phyloP scores from a whole-genome alignment of 2,113 vertebrate species.

The Muscicapa adusta region DNA sequence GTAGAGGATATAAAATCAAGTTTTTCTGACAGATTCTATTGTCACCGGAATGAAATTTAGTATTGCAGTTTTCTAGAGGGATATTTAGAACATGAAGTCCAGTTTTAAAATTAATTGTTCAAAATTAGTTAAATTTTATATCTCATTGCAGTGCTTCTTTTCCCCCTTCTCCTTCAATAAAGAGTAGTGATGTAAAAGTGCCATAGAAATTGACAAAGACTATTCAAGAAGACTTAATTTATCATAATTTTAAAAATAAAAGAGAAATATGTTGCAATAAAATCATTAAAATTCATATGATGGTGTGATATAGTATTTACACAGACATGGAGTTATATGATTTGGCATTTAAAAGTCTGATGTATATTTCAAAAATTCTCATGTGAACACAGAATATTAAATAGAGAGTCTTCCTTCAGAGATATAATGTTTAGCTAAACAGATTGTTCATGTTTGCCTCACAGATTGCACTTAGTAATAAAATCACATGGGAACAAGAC shows the following conservation, averaged over 20 bases:
- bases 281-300: background rate
- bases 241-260: background rate
- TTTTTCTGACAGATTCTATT: background rate
- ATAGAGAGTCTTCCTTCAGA: background rate
- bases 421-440: background rate
- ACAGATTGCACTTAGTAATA: background rate
- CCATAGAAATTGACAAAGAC: background rate
- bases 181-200: background rate
- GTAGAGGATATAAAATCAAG: background rate
- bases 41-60: background rate
- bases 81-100: background rate
- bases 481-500: background rate
- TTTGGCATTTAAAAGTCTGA: background rate
- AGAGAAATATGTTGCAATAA: background rate
- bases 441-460: background rate
- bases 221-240: background rate
- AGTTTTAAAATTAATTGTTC: background rate
- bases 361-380: background rate
- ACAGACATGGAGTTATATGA: background rate
- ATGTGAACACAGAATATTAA: background rate
- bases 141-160: background rate
- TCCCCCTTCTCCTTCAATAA: background rate
- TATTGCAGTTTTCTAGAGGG: background rate
- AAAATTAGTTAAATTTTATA: background rate
- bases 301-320: background rate